Conservation (phyloP, 1,140 invertebrate species). For the Drosophila trapezifrons region DNA sequence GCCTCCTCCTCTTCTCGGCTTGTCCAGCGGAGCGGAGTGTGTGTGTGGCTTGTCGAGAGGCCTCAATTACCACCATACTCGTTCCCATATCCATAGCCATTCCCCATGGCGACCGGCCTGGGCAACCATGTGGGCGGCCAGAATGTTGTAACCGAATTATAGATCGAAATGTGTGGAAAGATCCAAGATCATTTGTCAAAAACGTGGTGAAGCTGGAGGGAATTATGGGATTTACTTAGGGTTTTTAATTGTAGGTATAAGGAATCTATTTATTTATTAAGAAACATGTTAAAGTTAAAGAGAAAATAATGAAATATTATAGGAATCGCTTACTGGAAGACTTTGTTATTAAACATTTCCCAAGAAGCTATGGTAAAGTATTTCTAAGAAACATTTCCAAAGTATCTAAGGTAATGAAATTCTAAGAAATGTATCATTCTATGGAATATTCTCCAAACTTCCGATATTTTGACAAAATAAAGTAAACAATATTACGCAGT, state of each 20-base stretch:
- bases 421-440: background rate
- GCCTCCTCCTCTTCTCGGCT: slow-evolving; percentile 5
- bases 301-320: background rate
- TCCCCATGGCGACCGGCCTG: slow-evolving; percentile 49
- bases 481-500: slow-evolving; percentile 5
- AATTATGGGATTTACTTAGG: background rate
- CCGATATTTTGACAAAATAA: background rate
- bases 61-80: slow-evolving; percentile 49
- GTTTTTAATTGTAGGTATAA: background rate
- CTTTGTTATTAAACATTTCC: background rate
- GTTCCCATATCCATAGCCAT: slow-evolving; percentile 12
- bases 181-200: slow-evolving; percentile 35
- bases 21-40: background rate
- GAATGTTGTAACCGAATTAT: slow-evolving; percentile 37
- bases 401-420: background rate
- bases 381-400: too few species aligned
- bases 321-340: background rate
- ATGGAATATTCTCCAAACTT: background rate
- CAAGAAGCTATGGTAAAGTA: too few species aligned
- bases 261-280: background rate
- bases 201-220: background rate
- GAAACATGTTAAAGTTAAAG: background rate
- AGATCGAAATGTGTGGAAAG: slow-evolving; percentile 25
- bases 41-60: slow-evolving; percentile 48
- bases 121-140: slow-evolving; percentile 56